Base-by-base conservation (phyloP, 1,140 invertebrate genomes). In the Holotrichia oblita region DNA sequence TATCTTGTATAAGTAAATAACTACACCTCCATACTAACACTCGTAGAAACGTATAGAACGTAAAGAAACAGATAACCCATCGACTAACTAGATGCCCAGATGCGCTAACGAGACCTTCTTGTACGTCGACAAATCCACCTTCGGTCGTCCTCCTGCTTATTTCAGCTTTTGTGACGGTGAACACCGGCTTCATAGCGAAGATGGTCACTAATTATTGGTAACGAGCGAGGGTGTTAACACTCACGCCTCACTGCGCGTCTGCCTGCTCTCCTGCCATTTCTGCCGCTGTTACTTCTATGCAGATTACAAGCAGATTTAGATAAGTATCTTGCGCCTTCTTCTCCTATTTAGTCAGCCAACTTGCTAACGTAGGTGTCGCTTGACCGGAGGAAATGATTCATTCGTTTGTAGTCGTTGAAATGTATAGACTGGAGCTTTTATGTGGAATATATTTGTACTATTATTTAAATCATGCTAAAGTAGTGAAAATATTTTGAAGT, bases 261-360 rank as follows among this genome's bases (percentile, higher is more conserved):
- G 14, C 6, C 48, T 55, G 48, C 17, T 55, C 48, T 55, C 48
- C n/a, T 55, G n/a, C 14, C 14, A 55, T 2, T 55, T 55, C 48
- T n/a, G 17, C n/a, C 6, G 48, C 48, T 48, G 44, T 48, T 55
- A 55, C 17, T 55, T 55, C 48, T 55, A 55, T 55, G 48, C 48
- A 55, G 48, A 55, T 55, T 55, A 55, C 48, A 55, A 55, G 48
- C 48, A 55, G 48, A 55, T 55, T 55, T 55, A 55, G 48, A 55
- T 55, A 55, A n/a, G 48, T n/a, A 55, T 55, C 48, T 55, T n/a
- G 48, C 48, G 48, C 17, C 7, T 3, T 55, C 48, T 55, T n/a
- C 48, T 55, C 12, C 48, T 55, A 17, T 55, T 55, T 55, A 17
- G 48, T 55, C 48, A 17, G 48, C 48, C 17, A 55, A 55, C 48